Evolutionary conservation across 2,888 invertebrate species (phyloP).

Genomic region (Polietes domitor): DNA sequence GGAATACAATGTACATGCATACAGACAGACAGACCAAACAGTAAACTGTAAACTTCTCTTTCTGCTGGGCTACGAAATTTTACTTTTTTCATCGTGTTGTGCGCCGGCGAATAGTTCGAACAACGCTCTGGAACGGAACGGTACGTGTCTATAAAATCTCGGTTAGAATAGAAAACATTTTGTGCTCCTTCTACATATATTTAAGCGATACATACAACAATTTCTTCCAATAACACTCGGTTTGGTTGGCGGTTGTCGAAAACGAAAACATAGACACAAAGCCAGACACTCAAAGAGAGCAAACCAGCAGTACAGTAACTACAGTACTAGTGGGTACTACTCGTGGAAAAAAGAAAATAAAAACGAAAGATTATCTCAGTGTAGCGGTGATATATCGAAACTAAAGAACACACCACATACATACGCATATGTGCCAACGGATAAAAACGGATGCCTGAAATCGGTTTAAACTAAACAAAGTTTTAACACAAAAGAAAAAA

Average conservation of each 20-base stretch:
- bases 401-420: not conserved
- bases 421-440: not conserved
- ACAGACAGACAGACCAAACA: slow-evolving; percentile 45
- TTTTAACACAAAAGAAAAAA: not conserved
- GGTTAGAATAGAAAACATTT: slow-evolving; percentile 3
- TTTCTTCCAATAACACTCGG: not conserved
- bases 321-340: too few species aligned
- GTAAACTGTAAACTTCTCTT: slow-evolving; percentile 35
- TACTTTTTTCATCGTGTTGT: slow-evolving; percentile 60
- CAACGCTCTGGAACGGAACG: slow-evolving; percentile 74
- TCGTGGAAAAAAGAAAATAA: not conserved
- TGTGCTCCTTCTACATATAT: slow-evolving; percentile 11
- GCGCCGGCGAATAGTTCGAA: slow-evolving; percentile 74
- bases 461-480: not conserved
- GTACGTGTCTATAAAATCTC: slow-evolving; percentile 67
- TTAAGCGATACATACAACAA: slow-evolving; percentile 12
- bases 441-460: not conserved
- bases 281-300: not conserved
- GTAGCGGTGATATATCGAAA: not conserved
- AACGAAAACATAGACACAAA: not conserved
- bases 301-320: slow-evolving; percentile 14
- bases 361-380: not conserved
- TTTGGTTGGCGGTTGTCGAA: not conserved
- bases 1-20: slow-evolving; percentile 38
- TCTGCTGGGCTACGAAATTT: slow-evolving; percentile 34